Conservation (phyloP, 1,140 invertebrate genomes). For the Zaprionus davidi region DNA sequence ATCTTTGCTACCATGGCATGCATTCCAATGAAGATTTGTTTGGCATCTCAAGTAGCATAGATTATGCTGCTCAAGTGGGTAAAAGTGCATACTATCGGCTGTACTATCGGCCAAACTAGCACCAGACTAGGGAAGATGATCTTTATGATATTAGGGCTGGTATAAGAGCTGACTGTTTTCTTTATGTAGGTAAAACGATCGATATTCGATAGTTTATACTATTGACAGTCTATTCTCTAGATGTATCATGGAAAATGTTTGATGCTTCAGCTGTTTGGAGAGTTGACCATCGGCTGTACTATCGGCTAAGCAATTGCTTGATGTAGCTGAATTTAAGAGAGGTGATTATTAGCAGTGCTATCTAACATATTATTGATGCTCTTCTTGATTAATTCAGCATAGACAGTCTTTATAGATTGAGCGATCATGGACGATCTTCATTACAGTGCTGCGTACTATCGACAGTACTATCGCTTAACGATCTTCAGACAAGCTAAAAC, state of each 20-base stretch:
- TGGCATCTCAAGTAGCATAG: conserved; percentile 2
- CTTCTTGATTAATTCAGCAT: neutral
- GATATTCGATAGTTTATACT: too few relatives aligned
- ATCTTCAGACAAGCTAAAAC: neutral
- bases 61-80: neutral
- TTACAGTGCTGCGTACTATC: neutral
- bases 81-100: neutral
- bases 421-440: neutral
- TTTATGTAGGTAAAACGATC: too few relatives aligned
- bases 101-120: neutral
- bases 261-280: too few relatives aligned
- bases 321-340: neutral
- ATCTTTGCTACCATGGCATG: conserved; percentile 18
- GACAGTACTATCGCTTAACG: neutral
- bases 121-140: too few relatives aligned
- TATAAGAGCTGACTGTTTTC: too few relatives aligned
- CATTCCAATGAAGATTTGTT: conserved; percentile 10
- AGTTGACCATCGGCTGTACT: neutral
- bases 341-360: too few relatives aligned
- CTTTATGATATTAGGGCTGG: too few relatives aligned
- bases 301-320: neutral
- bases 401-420: neutral
- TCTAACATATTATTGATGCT: too few relatives aligned
- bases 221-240: too few relatives aligned
- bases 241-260: too few relatives aligned